A percentile compares a stretch with the other conserved stretches of the same genome.
Evolutionary conservation across 2,888 invertebrate species (phyloP).

Genomic region (Synergus itoensis): DNA sequence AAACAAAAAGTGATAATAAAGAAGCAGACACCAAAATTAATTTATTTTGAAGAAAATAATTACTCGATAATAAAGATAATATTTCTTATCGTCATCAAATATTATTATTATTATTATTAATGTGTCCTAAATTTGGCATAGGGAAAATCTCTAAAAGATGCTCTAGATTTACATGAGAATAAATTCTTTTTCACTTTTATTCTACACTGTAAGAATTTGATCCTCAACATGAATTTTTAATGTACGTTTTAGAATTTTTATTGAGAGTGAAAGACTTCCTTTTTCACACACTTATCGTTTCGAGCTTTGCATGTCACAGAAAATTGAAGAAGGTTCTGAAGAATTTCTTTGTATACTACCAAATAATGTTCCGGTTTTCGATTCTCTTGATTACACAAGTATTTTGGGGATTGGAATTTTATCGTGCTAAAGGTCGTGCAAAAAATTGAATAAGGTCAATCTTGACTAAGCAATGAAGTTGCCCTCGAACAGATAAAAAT

Average conservation of each 20-base stretch:
- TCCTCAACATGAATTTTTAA: not conserved
- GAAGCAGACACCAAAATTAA: too few species aligned
- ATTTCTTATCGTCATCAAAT: too few species aligned
- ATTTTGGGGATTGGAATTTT: not conserved
- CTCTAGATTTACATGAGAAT: too few species aligned
- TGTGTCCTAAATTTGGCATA: too few species aligned
- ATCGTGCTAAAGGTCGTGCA: not conserved
- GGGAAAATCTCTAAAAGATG: too few species aligned
- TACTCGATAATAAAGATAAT: too few species aligned
- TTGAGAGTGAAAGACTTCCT: not conserved
- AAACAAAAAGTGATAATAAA: not conserved
- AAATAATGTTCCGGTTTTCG: not conserved
- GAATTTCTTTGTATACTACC: not conserved
- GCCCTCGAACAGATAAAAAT: not conserved
- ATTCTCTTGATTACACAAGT: not conserved
- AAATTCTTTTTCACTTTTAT: not conserved
- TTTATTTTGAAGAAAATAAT: too few species aligned
- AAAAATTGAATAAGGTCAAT: constrained; percentile 1
- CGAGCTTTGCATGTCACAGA: not conserved
- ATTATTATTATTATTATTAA: too few species aligned
- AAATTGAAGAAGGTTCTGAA: not conserved
- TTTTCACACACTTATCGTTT: not conserved
- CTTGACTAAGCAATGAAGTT: not conserved
- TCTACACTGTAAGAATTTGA: not conserved
- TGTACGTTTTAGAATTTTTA: not conserved